phyloP scores from a whole-genome alignment of 2,888 invertebrate species.

The Salticus scenicus region DNA sequence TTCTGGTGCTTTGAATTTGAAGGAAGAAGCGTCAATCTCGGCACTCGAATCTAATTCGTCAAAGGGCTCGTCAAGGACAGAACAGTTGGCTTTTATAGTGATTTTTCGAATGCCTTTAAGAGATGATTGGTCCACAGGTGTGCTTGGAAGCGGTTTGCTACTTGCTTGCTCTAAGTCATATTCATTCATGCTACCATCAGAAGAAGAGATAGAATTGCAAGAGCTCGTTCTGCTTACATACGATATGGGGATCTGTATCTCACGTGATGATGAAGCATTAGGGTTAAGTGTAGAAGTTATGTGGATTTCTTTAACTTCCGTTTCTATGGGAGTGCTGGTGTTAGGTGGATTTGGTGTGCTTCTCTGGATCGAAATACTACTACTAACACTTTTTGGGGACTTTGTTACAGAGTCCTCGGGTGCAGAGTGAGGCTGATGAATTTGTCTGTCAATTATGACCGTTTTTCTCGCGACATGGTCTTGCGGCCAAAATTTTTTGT shows the following conservation, averaged over 20 bases:
- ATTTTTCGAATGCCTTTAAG: constrained; percentile 39
- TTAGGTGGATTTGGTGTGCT: background rate
- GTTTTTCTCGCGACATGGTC: constrained; percentile 11
- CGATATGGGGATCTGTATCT: background rate
- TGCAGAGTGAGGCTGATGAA: background rate
- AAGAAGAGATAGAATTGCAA: constrained; percentile 38
- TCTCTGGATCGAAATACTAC: background rate
- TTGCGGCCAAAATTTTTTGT: constrained; percentile 60
- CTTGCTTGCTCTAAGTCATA: constrained; percentile 51
- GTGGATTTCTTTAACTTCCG: background rate
- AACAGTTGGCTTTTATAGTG: constrained; percentile 56
- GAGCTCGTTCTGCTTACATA: constrained; percentile 9
- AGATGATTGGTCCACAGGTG: constrained; percentile 10
- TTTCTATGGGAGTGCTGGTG: background rate
- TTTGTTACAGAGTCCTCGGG: background rate
- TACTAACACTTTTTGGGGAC: background rate
- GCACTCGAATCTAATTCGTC: background rate
- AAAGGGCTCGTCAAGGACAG: constrained; percentile 50
- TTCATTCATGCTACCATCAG: constrained; percentile 58
- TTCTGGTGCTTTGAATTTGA: constrained; percentile 3
- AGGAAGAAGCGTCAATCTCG: background rate
- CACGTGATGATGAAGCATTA: background rate
- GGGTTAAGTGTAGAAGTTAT: background rate
- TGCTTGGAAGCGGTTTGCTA: constrained; percentile 13
- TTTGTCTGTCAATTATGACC: background rate